phyloP scores from a whole-genome alignment of 2,888 invertebrate genomes.

The Tenthredo notha region DNA sequence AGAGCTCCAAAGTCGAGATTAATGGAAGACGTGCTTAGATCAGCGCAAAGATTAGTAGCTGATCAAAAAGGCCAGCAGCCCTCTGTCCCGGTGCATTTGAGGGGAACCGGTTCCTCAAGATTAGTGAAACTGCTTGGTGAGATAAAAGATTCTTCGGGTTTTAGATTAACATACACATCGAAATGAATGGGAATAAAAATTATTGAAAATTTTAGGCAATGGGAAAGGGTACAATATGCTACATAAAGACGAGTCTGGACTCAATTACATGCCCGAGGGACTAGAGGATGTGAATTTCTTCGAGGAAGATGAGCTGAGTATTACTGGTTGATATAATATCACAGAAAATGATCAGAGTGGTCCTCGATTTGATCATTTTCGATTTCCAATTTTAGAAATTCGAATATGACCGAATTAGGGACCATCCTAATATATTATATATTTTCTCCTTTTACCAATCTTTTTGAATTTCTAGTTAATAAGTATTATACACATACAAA shows the following conservation, averaged over 20 bases:
- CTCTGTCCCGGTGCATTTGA: constrained; percentile 87
- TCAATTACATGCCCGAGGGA: constrained; percentile 85
- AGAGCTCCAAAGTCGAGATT: constrained; percentile 86
- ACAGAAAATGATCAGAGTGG: background rate
- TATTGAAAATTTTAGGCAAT: constrained; percentile 80
- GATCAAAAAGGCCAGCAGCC: constrained; percentile 86
- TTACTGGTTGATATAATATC: constrained; percentile 28
- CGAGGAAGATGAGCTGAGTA: constrained; percentile 55
- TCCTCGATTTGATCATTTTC: too few species aligned
- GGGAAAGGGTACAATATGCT: constrained; percentile 82
- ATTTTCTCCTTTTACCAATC: background rate
- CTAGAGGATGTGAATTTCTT: constrained; percentile 84
- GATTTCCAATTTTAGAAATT: too few species aligned
- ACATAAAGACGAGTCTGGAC: constrained; percentile 81
- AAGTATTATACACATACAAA: background rate
- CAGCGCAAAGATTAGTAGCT: constrained; percentile 82
- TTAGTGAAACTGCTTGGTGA: constrained; percentile 88
- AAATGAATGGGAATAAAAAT: constrained; percentile 50
- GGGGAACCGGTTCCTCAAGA: constrained; percentile 88
- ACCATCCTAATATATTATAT: background rate
- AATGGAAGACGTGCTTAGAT: constrained; percentile 81
- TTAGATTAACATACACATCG: background rate
- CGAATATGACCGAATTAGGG: too few species aligned
- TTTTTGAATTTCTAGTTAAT: background rate
- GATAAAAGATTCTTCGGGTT: constrained; percentile 23